A percentile compares a stretch with the other conserved stretches of the same genome.
phyloP scores from a whole-genome alignment of 2,888 invertebrate genomes.

The Liopterus haemorrhoidalis region DNA sequence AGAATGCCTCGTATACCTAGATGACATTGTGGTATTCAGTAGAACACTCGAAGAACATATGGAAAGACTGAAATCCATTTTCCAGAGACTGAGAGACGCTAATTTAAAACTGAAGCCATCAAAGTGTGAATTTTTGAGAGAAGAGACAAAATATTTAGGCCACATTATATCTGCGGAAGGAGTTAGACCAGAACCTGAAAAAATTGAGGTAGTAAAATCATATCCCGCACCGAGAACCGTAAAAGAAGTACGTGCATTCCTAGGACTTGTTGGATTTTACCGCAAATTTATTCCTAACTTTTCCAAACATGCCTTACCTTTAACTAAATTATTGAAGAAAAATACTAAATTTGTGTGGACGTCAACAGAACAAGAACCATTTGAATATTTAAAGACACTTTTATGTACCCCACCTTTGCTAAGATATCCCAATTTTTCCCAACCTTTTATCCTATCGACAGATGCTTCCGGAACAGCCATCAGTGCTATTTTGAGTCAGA shows the following conservation, averaged over 20 bases:
- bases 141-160: constrained; percentile 28
- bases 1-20: constrained; percentile 31
- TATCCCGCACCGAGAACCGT: constrained; percentile 27
- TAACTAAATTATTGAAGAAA: constrained; percentile 31
- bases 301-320: constrained; percentile 31
- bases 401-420: constrained; percentile 27
- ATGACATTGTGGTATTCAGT: constrained; percentile 30
- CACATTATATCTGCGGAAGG: constrained; percentile 26
- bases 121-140: constrained; percentile 25
- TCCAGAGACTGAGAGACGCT: constrained; percentile 17
- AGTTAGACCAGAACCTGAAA: constrained; percentile 24
- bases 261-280: too few species aligned
- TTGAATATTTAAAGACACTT: constrained; percentile 23
- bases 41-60: constrained; percentile 26
- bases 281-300: constrained; percentile 32
- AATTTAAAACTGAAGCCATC: constrained; percentile 25
- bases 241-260: constrained; percentile 26
- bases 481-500: constrained; percentile 33
- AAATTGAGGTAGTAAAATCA: constrained; percentile 23
- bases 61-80: constrained; percentile 17
- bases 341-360: constrained; percentile 27
- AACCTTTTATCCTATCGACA: constrained; percentile 28
- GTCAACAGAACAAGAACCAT: constrained; percentile 20
- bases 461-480: constrained; percentile 31
- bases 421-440: constrained; percentile 26